phyloP scores from a whole-genome alignment of 92 coral and sea anemone species.

The Pocillopora meandrina region DNA sequence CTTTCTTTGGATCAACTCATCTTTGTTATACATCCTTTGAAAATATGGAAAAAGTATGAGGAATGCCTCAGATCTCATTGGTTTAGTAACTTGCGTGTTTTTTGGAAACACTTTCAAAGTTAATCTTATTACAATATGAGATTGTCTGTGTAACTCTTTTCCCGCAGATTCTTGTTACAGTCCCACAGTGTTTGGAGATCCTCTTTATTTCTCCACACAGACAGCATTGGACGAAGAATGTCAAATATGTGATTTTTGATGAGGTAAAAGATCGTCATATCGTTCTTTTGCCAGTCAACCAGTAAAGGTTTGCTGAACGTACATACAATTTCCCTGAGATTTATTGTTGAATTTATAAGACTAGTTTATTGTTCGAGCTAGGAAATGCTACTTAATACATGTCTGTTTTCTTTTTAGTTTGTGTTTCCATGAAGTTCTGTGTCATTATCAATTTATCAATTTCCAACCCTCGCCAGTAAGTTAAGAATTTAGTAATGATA shows the following conservation, averaged over 20 bases:
- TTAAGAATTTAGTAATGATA: too few relatives aligned
- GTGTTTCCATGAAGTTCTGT: too few relatives aligned
- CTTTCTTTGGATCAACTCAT: neutral
- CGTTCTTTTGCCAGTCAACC: neutral
- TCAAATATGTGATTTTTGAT: conserved; percentile 79
- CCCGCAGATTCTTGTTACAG: conserved; percentile 71
- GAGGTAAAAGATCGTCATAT: conserved; percentile 46
- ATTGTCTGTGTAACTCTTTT: neutral
- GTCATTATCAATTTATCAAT: too few relatives aligned
- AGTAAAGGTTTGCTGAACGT: neutral
- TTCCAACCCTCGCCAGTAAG: too few relatives aligned
- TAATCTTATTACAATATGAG: too few relatives aligned
- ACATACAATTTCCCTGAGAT: neutral
- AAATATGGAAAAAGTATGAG: too few relatives aligned
- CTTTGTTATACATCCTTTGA: neutral
- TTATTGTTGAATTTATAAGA: neutral
- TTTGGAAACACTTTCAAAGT: too few relatives aligned
- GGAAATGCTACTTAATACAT: too few relatives aligned
- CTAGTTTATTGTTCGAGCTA: too few relatives aligned
- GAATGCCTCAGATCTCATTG: too few relatives aligned
- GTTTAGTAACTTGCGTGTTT: too few relatives aligned
- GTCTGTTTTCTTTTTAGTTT: too few relatives aligned
- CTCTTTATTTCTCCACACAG: conserved; percentile 68
- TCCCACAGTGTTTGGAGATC: conserved; percentile 81
- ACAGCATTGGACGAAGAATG: conserved; percentile 71